phyloP scores from a whole-genome alignment of 2,797 vertebrate genomes.

The Rhynchotus rufescens region DNA sequence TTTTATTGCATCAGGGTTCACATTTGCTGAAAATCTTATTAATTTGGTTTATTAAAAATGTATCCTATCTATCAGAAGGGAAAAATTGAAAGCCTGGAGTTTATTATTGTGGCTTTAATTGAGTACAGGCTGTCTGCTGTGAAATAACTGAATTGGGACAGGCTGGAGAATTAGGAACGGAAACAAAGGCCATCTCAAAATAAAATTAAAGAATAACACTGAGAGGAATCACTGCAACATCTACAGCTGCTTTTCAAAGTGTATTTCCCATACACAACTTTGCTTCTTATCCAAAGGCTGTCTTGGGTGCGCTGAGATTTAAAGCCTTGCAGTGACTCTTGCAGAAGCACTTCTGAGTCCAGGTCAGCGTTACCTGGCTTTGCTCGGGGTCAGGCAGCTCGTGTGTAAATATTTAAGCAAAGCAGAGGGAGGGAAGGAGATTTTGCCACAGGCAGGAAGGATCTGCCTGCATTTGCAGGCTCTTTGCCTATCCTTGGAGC shows the following conservation, averaged over 20 bases:
- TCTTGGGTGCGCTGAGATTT: neutral
- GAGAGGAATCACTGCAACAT: neutral
- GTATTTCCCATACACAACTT: neutral
- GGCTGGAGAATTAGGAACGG: neutral
- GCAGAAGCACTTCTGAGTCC: neutral
- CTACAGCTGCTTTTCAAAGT: neutral
- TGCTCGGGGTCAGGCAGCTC: neutral
- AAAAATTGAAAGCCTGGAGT: neutral
- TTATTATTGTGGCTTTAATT: neutral
- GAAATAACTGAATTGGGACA: neutral
- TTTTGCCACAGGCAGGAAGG: neutral
- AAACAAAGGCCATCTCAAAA: neutral
- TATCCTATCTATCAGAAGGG: neutral
- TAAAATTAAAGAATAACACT: neutral
- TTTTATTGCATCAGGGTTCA: neutral
- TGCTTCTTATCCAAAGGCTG: neutral
- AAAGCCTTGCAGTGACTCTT: neutral
- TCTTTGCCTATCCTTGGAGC: neutral
- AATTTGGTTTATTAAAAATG: constrained; percentile 36
- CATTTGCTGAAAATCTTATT: constrained; percentile 12
- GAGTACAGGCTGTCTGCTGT: neutral
- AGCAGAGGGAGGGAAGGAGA: neutral
- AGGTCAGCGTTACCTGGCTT: neutral
- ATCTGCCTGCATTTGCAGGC: neutral
- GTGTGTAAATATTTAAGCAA: constrained; percentile 10